Conservation (phyloP, 2,888 invertebrate genomes). For the Brachynemurus nebulosus region DNA sequence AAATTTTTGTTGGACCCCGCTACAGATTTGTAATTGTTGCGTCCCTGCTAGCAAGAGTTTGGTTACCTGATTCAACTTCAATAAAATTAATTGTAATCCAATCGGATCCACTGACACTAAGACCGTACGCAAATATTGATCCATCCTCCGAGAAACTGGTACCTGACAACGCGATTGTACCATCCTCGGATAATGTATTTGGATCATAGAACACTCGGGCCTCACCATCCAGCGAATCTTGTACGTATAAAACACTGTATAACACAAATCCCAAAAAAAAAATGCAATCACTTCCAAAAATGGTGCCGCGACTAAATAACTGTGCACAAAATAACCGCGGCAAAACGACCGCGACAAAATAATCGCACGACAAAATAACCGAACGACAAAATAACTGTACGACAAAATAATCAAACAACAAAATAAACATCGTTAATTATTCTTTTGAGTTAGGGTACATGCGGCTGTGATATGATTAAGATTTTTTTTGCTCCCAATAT, state of each 20-base stretch:
- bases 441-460: too few species aligned
- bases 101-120: conserved; percentile 89
- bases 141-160: conserved; percentile 83
- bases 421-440: too few species aligned
- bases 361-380: too few species aligned
- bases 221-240: conserved; percentile 62
- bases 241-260: conserved; percentile 77
- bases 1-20: too few species aligned
- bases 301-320: too few species aligned
- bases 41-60: background rate
- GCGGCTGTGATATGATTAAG: too few species aligned
- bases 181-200: conserved; percentile 81
- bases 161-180: conserved; percentile 65
- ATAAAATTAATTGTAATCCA: conserved; percentile 86
- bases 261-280: conserved; percentile 11
- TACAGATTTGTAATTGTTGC: background rate
- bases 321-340: too few species aligned
- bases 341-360: too few species aligned
- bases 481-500: too few species aligned
- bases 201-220: conserved; percentile 85
- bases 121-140: conserved; percentile 74
- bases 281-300: too few species aligned
- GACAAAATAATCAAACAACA: too few species aligned
- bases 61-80: conserved; percentile 52
- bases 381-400: too few species aligned